These are phyloP conservation scores for Lepus americanus DNA, from an alignment of 2,113 vertebrate species.

Conservation along the genomic window DNA sequence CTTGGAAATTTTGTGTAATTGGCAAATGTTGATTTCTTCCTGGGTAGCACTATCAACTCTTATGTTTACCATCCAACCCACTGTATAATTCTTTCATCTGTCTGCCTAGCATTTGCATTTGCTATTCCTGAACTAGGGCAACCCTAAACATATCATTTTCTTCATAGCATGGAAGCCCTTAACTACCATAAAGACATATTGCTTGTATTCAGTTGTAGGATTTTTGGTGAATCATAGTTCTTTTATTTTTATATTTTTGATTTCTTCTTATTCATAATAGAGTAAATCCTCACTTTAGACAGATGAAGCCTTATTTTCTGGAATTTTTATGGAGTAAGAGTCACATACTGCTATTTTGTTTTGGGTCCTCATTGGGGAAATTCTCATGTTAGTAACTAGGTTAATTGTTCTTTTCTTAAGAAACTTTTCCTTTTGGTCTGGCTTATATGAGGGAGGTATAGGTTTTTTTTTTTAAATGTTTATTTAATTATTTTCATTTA, in stretches of 20 bases:
- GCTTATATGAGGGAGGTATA: background rate
- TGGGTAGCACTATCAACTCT: background rate
- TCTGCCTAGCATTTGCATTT: background rate
- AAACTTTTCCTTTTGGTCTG: background rate
- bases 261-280: background rate
- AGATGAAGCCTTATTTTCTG: background rate
- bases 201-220: background rate
- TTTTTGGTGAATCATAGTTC: background rate
- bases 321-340: constrained; percentile 24
- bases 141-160: background rate
- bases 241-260: constrained; percentile 43
- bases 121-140: background rate
- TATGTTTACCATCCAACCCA: background rate
- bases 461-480: no score
- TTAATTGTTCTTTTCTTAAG: background rate
- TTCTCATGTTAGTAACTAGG: background rate
- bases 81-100: background rate
- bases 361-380: background rate
- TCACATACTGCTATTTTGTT: background rate
- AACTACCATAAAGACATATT: background rate
- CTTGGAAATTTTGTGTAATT: background rate
- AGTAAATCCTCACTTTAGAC: background rate
- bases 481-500: no score
- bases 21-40: background rate
- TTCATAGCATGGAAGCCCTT: background rate